Evolutionary conservation across 2,113 vertebrate genomes (phyloP).

Genomic region (Elanoides forficatus): DNA sequence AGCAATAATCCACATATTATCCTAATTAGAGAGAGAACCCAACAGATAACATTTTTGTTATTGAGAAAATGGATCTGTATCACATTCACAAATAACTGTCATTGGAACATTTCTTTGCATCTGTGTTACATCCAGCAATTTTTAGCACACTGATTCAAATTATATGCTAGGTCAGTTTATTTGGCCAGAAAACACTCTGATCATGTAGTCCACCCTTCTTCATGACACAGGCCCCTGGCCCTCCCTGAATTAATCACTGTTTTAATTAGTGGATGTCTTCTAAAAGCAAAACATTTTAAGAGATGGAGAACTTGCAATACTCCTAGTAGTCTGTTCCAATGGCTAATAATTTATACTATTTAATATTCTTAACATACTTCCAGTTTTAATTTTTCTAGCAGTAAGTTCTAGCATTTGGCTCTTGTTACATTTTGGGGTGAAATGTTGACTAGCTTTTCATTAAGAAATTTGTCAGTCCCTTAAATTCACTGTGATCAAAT

Average conservation of each 20-base stretch:
- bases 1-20: neutral
- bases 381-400: neutral
- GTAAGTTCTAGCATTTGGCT: neutral
- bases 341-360: neutral
- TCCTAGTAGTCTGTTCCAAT: neutral
- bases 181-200: neutral
- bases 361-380: neutral
- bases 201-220: neutral
- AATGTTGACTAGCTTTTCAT: neutral
- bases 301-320: neutral
- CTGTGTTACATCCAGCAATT: neutral
- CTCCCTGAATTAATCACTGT: neutral
- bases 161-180: neutral
- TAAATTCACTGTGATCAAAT: neutral
- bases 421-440: neutral
- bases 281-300: neutral
- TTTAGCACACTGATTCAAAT: neutral
- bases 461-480: neutral
- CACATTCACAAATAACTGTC: neutral
- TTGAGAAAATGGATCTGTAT: neutral
- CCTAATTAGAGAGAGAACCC: neutral
- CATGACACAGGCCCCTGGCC: neutral
- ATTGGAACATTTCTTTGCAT: neutral
- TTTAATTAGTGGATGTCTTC: neutral
- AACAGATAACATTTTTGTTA: neutral